Percentiles rank a stretch among this genome's conserved stretches.
phyloP scores from a whole-genome alignment of 2,888 invertebrate genomes.

The Diploptera punctata region DNA sequence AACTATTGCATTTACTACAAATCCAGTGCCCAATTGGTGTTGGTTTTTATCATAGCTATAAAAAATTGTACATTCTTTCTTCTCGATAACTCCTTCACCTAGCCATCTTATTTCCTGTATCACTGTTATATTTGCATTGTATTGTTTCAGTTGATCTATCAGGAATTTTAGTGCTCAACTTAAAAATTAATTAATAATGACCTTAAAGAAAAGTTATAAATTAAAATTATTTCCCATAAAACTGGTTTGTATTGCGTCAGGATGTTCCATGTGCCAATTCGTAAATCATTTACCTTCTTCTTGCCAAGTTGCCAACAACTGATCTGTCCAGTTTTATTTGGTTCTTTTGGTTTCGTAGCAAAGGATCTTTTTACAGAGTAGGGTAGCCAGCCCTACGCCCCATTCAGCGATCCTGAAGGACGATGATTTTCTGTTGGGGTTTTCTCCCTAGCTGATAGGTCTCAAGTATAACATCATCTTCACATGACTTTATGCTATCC shows the following conservation, averaged over 20 bases:
- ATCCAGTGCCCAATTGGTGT: background rate
- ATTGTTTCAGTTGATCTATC: background rate
- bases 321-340: background rate
- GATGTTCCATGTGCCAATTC: background rate
- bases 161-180: background rate
- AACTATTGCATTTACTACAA: background rate
- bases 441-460: no score
- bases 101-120: background rate
- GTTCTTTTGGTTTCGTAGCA: background rate
- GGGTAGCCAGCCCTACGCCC: no score
- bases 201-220: no score
- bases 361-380: background rate
- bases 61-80: background rate
- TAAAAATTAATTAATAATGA: no score
- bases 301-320: background rate
- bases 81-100: slow-evolving; percentile 1
- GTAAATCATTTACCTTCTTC: background rate
- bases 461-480: no score
- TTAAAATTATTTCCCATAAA: no score
- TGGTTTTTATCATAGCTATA: no score
- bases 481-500: no score
- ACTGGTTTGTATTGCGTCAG: background rate
- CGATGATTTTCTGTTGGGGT: background rate
- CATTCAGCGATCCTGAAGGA: no score
- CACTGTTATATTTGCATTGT: background rate